phyloP scores from a whole-genome alignment of 2,888 invertebrate genomes.

The Phaonia tiefii region DNA sequence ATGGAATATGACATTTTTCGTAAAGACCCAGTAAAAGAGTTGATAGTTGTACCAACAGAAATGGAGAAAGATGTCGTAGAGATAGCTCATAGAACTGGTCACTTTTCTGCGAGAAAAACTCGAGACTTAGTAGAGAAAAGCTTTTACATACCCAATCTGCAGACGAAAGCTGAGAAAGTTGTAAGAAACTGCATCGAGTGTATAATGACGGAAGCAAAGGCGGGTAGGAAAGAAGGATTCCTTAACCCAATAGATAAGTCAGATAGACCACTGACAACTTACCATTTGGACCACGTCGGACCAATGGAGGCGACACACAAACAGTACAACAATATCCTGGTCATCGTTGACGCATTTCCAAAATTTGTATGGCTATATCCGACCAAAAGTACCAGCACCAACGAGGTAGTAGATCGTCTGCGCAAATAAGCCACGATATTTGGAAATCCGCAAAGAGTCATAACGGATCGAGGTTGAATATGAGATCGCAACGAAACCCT shows the following conservation, averaged over 20 bases:
- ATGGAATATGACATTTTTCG: constrained; percentile 47
- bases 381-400: too few species aligned
- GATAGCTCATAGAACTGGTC: constrained; percentile 75
- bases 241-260: constrained; percentile 36
- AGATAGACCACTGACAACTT: constrained; percentile 71
- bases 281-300: constrained; percentile 76
- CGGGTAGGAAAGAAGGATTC: constrained; percentile 47
- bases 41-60: constrained; percentile 69
- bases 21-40: constrained; percentile 34
- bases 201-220: constrained; percentile 34
- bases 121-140: constrained; percentile 38
- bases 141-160: constrained; percentile 48
- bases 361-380: too few species aligned
- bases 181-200: constrained; percentile 47
- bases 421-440: too few species aligned
- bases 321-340: constrained; percentile 74
- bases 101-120: constrained; percentile 73
- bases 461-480: too few species aligned
- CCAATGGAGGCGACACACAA: constrained; percentile 73
- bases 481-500: too few species aligned
- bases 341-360: too few species aligned
- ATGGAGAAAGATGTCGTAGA: constrained; percentile 74
- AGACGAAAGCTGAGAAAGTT: constrained; percentile 1
- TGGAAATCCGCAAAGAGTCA: too few species aligned
- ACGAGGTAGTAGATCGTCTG: too few species aligned